Base-by-base conservation (phyloP, 2,888 invertebrate species). In the Caenorhabditis sp. region DNA sequence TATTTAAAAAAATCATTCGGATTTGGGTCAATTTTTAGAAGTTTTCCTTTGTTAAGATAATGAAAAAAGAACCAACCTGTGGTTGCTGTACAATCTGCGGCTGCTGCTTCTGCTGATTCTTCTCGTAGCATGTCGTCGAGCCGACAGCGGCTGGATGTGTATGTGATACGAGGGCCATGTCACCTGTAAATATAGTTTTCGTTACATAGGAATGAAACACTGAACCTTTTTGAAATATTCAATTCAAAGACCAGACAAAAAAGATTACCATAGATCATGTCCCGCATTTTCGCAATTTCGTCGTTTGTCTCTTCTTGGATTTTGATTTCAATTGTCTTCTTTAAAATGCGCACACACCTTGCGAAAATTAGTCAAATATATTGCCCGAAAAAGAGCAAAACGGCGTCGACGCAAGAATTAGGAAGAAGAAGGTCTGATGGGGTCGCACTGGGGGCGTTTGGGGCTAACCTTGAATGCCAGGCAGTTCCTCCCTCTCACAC, bases 141-240 rank as follows among this genome's bases (percentile, higher is more conserved):
- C 79, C 79, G 35, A 79, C 79, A 46, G 81, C 65, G 13, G 81
- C 68, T 17, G 71, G 77, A 62, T 77, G 77, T 27, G 77, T 77
- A 48, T 81, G 81, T n/a, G 81, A 81, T 17, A 81, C 81, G 5
- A 81, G 62, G 39, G 81, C 81, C 81, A 81, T 81, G 48, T 81
- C 81, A 65, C 79, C 81, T 81, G 77, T 15, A 79, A 81, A 45
- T 27, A 37, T 26, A 35, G 13, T 7, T 35, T 55, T 55, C n/a
- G n/a, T n/a, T n/a, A n/a, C n/a, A n/a, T n/a, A n/a, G n/a, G n/a
- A n/a, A n/a, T 55, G 22, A 5, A 35, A 7, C 8, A 8, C 20
- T 8, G 17, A 55, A 55, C 32, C 9, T 22, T 15, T 27, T 11
- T 26, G 7, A 50, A 15, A 9, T 9, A 11, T n/a, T 30, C 27